Evolutionary conservation across 2,888 invertebrate species (phyloP).

Genomic region (Coremacera marginata): DNA sequence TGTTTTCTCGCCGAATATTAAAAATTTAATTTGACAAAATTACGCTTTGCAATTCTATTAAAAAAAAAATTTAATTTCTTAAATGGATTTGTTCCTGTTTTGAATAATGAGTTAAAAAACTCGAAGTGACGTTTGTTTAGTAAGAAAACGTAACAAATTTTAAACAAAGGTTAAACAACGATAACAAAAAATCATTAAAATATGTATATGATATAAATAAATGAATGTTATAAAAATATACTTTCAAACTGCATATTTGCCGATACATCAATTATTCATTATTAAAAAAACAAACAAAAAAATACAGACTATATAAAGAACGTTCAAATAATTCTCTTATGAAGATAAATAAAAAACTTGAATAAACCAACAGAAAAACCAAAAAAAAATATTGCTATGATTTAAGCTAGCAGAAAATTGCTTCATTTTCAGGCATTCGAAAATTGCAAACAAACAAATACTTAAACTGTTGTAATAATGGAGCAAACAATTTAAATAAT

Average conservation of each 20-base stretch:
- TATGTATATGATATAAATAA: background rate
- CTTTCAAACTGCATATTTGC: background rate
- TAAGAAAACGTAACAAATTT: background rate
- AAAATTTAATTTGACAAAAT: background rate
- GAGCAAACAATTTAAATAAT: background rate
- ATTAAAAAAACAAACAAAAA: too few species aligned
- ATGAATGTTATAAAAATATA: background rate
- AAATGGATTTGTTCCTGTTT: background rate
- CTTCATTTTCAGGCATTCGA: background rate
- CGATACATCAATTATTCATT: background rate
- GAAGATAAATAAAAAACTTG: background rate
- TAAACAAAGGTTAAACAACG: background rate
- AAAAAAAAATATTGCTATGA: background rate
- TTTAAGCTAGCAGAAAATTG: constrained; percentile 3
- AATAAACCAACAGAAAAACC: background rate
- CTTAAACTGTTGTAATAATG: background rate
- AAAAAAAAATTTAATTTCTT: too few species aligned
- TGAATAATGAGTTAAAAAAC: background rate
- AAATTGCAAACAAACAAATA: background rate
- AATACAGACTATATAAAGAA: background rate
- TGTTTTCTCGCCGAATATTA: constrained; percentile 29
- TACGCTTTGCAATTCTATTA: background rate
- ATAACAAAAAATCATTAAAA: background rate
- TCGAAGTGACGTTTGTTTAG: background rate
- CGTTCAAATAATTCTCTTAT: background rate